Evolutionary conservation across 2,113 vertebrate genomes (phyloP).

Genomic region (Oreochromis tanganicae): DNA sequence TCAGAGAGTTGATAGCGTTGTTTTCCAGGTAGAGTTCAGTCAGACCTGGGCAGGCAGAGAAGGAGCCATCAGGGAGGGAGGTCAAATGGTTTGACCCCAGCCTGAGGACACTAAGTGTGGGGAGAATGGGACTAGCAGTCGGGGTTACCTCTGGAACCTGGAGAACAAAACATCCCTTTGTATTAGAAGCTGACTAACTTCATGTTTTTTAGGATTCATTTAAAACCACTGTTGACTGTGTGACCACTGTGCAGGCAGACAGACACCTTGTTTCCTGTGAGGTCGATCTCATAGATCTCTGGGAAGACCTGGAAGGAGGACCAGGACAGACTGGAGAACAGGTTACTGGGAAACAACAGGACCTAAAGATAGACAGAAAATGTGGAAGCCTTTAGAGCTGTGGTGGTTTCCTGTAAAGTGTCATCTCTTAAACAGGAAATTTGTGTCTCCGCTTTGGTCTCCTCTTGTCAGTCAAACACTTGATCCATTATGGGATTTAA

Average conservation of each 20-base stretch:
- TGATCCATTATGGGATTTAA: fast-evolving
- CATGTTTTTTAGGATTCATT: background rate
- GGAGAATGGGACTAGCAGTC: background rate
- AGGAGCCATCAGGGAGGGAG: slow-evolving; percentile 26
- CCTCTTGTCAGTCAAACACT: background rate
- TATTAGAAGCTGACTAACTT: background rate
- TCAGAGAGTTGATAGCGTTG: slow-evolving; percentile 55
- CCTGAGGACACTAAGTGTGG: slow-evolving; percentile 54
- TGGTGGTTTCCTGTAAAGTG: background rate
- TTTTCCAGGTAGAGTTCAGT: slow-evolving; percentile 54
- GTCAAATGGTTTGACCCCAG: slow-evolving; percentile 55
- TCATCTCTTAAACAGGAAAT: background rate
- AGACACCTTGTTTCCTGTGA: slow-evolving; percentile 61
- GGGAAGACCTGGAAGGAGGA: slow-evolving; percentile 43
- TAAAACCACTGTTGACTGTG: background rate
- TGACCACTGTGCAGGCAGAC: background rate
- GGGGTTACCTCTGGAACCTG: slow-evolving; percentile 33
- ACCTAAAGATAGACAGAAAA: slow-evolving; percentile 20
- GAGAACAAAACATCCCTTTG: background rate
- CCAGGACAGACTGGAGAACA: slow-evolving; percentile 61
- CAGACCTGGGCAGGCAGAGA: slow-evolving; percentile 53
- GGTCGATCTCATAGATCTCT: slow-evolving; percentile 64
- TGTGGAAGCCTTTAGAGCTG: background rate
- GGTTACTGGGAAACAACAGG: slow-evolving; percentile 59
- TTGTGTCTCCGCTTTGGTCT: background rate